Base-by-base conservation (phyloP, 2,113 vertebrate species). In the Leucopternis melanops region DNA sequence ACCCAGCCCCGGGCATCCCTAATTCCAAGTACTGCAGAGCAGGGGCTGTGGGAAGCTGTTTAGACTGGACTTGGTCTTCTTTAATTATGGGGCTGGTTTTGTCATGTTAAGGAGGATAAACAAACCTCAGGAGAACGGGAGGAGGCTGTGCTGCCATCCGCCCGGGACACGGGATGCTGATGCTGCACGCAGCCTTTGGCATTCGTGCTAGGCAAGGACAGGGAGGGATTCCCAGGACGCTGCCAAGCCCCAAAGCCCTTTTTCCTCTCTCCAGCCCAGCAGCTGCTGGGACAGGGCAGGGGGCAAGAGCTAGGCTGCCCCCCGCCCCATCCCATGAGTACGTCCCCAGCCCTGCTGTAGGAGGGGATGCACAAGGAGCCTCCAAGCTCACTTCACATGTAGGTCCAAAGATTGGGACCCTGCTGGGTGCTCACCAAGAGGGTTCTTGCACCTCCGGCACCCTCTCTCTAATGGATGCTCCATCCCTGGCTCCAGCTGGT, bases 51-150 rank as follows among this genome's bases (percentile, higher is more conserved):
- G 95, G 92, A 91, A 91, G 71, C 45, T 91, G 69, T 94, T 96
- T 83, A 95, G 73, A 83, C 86, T 59, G 61, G 34, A 25, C 42
- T 90, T 72, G 38, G 67, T 49, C 71, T 89, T 77, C 55, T 61
- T 86, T 71, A 94, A 81, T 90, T 86, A 87, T 2, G 3, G n/a
- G 25, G 32, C 63, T 78, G 40, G 1, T 86, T 95, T 92, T 91
- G 69, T 92, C 52, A 79, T 70, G 42, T 84, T 96, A 74, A 79
- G 67, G 20, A 91, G 55, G 62, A 91, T 93, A 96, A 97, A 94
- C 84, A 96, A 92, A 82, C 25, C 42, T 78, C 22, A 50, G n/a
- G 31, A 87, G 73, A 89, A 26, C 2, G 3, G 47, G 54, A 85
- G 31, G 23, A 73, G 49, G 38, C 59, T 75, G 50, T 21, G 26